Evolutionary conservation across 2,113 vertebrate species (phyloP), one percentile per base, ranked within the genome.

Genomic region (Sinosuthora webbiana): DNA sequence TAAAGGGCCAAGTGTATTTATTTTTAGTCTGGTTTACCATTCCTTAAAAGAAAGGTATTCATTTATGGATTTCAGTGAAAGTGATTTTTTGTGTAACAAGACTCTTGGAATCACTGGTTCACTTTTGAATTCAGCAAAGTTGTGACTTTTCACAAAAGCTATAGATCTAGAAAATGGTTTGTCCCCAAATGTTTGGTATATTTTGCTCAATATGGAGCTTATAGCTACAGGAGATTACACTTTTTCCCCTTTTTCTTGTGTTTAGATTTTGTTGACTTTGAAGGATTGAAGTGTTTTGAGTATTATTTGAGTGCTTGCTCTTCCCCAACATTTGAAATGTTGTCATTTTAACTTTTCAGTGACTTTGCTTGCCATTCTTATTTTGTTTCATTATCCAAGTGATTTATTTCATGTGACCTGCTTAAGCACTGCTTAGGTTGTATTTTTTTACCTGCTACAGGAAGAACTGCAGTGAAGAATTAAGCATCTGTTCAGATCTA

Each of bases 401-500:
- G 7, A 49, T 42, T 33, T 25, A 45, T 57, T 86, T 60, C 11
- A 11, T 31, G 4, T 86, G 31, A 9, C 12, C 4, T 49, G 23
- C 22, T 80, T 53, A 84, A 55, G 21, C 13, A 16, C 56, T 83
- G 15, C 44, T 74, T 45, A 67, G 1, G 14, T n/a, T 92, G 6
- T 42, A 4, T 22, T 92, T 67, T 82, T 49, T 49, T 92, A 74
- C 84, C 74, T 96, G 53, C 52, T 93, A 85, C 94, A 99, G 99
- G 69, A 97, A 97, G 84, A 98, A 83, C 41, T 96, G 97, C 83
- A 91, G 86, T 6, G 97, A 97, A 44, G 95, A 96, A 33, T 96
- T 92, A 24, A 89, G 47, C 7, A 10, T 98, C 4, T 86, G 95
- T 23, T 96, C 97, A 45, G 98, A 98, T 37, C 90, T 99, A 30